Percentiles rank a stretch among this genome's conserved stretches.
Conservation (phyloP, 2,113 vertebrate genomes). For the Crotalus horridus region DNA sequence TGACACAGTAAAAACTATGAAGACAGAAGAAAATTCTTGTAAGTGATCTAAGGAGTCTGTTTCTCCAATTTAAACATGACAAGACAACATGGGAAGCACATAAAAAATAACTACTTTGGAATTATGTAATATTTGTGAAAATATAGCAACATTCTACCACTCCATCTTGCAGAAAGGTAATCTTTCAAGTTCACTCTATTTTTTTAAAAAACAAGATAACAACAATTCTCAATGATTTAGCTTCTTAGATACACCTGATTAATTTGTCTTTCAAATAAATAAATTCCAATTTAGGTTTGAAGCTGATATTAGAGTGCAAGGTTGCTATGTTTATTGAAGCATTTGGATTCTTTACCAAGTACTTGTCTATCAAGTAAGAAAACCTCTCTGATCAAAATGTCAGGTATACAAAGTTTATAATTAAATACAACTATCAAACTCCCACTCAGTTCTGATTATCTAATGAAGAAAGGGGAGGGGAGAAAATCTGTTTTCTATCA, state of each 20-base stretch:
- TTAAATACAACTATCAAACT: constrained; percentile 5
- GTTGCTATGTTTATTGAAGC: neutral
- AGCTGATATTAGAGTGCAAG: neutral
- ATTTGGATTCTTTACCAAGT: neutral
- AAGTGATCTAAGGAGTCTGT: neutral
- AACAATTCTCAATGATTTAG: neutral
- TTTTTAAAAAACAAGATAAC: neutral
- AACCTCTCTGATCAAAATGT: neutral
- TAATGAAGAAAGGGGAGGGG: neutral
- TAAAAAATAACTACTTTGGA: neutral
- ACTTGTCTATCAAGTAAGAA: neutral
- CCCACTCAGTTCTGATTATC: constrained; percentile 13
- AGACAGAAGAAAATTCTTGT: neutral
- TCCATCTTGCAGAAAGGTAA: neutral
- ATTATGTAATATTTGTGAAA: neutral
- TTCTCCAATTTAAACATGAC: neutral
- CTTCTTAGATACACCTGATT: neutral
- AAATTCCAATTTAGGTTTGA: neutral
- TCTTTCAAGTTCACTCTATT: neutral
- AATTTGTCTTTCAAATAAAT: neutral
- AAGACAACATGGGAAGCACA: neutral
- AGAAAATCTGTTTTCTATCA: constrained; percentile 8
- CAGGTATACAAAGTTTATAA: constrained; percentile 12
- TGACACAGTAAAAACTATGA: neutral
- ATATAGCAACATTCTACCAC: neutral